These are phyloP conservation scores for Chaitophorus viminalis DNA, from an alignment of 2,888 invertebrate genomes.

Conservation along the genomic window DNA sequence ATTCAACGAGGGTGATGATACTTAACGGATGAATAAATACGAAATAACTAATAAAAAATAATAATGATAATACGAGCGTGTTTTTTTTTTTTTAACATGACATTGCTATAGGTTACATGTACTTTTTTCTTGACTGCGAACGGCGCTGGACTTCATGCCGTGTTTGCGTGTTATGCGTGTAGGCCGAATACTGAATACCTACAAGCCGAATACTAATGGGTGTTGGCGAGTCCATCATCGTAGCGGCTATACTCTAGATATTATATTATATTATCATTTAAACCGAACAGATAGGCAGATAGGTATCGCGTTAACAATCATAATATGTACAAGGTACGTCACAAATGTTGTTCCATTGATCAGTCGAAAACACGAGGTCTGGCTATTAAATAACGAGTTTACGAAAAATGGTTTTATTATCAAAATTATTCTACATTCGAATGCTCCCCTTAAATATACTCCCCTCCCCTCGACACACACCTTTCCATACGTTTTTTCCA, in stretches of 20 bases:
- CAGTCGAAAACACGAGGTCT: no score
- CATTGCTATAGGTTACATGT: background rate
- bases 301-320: background rate
- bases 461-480: background rate
- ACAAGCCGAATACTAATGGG: background rate
- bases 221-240: background rate
- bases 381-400: no score
- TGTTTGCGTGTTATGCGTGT: no score
- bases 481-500: background rate
- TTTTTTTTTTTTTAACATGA: background rate
- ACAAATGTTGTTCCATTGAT: background rate
- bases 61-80: background rate
- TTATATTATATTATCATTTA: background rate
- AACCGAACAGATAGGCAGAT: background rate
- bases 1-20: background rate
- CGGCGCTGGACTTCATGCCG: background rate
- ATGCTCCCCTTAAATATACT: background rate
- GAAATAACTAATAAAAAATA: background rate
- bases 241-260: background rate
- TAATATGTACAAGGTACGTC: background rate
- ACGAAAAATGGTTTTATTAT: no score
- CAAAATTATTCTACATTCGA: no score
- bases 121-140: background rate
- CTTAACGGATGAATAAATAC: background rate
- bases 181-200: background rate